Base-by-base conservation (phyloP, 2,888 invertebrate species). In the Drosophila meridiana region DNA sequence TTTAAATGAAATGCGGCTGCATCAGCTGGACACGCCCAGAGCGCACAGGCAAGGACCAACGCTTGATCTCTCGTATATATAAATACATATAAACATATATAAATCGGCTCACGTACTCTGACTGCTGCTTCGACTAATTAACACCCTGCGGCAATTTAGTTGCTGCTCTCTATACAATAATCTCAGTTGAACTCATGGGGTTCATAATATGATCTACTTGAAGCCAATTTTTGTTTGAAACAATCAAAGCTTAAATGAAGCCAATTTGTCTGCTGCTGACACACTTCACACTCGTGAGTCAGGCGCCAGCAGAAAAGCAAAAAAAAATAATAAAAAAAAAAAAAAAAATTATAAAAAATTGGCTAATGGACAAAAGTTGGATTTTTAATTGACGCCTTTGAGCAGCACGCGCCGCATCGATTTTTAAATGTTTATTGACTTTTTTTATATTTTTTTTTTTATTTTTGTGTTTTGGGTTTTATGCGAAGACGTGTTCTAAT, bases 1-100 rank as follows among this genome's bases (percentile, higher is more conserved):
- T 90, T 91, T 82, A 89, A 88, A 87, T 91, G 81, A 84, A 91
- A 88, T 87, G 78, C 82, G 82, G 80, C 80, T 59, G 78, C 73
- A 82, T 80, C 80, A 83, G 82, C 69, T 60, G 58, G 66, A 63
- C 66, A 79, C 78, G 83, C 82, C 83, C 62, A 13, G 28, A 36
- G 14, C 2, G 42, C 20, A 2, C 20, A 45, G 42, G 65, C 73
- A 76, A 76, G 73, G 68, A 64, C 59, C 69, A 48, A 60, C 11
- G 26, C 36, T 64, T 53, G 66, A 43, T 28, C n/a, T n/a, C n/a
- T 34, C 9, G 8, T 34, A 34, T 9, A 34, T 26, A 1, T n/a
- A 50, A n/a, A 26, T 30, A 32, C 60, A 60, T 48, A 56, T 30
- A 43, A 20, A 28, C 4, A 28, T 38, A 55, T 28, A 38, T 55